Conservation (phyloP, 1,140 invertebrate genomes). For the Drosophila teissieri region DNA sequence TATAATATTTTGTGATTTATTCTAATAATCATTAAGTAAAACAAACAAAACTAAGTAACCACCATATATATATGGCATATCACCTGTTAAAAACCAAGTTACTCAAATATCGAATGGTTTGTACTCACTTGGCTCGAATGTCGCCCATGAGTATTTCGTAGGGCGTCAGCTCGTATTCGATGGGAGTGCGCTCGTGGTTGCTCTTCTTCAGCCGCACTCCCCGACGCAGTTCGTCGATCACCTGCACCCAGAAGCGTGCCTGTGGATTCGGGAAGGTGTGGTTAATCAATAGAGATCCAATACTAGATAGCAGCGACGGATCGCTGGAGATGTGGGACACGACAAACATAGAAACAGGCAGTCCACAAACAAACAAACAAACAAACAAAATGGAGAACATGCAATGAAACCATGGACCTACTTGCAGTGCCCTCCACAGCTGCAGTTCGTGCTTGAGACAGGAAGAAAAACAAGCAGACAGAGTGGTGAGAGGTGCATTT, state of each 20-base stretch:
- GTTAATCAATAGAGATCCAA: background rate
- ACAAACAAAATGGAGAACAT: slow-evolving; percentile 13
- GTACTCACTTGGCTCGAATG: slow-evolving; percentile 91
- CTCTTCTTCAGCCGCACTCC: slow-evolving; percentile 97
- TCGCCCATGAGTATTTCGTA: slow-evolving; percentile 99
- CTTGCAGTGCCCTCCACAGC: slow-evolving; percentile 91
- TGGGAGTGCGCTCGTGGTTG: slow-evolving; percentile 88
- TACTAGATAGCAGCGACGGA: background rate
- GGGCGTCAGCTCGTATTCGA: slow-evolving; percentile 97
- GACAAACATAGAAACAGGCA: background rate
- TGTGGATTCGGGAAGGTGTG: slow-evolving; percentile 78
- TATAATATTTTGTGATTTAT: too few relatives aligned
- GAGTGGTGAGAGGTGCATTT: slow-evolving; percentile 46
- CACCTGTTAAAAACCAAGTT: too few relatives aligned
- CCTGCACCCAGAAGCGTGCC: slow-evolving; percentile 98
- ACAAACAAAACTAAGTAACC: too few relatives aligned
- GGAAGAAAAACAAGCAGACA: slow-evolving; percentile 10
- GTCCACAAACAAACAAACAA: background rate
- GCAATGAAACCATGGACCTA: slow-evolving; percentile 84
- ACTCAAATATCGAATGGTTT: too few relatives aligned
- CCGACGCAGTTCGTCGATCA: slow-evolving; percentile 92
- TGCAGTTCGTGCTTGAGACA: slow-evolving; percentile 87
- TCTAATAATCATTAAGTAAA: too few relatives aligned
- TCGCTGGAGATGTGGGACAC: background rate
- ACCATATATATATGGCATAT: too few relatives aligned